A percentile compares a stretch with the other conserved stretches of the same genome.
Evolutionary conservation across 2,888 invertebrate species (phyloP).

Genomic region (Norana najaformis): DNA sequence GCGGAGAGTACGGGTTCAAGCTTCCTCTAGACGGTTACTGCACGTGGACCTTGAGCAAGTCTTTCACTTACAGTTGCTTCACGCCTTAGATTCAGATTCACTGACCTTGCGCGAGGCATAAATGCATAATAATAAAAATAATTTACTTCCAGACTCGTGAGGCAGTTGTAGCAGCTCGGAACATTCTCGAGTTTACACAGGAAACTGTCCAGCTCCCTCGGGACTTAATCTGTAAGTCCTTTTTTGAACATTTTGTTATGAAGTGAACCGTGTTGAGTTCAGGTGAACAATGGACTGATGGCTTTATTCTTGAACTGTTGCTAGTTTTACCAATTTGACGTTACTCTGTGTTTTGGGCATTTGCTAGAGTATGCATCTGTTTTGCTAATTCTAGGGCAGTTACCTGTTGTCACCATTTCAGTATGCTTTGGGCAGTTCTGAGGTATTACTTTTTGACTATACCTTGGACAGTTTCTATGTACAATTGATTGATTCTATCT

Average conservation of each 20-base stretch:
- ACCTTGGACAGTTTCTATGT: not conserved
- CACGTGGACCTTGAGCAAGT: too few species aligned
- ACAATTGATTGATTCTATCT: not conserved
- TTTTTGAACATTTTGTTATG: not conserved
- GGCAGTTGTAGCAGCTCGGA: slow-evolving; percentile 87
- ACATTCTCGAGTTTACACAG: slow-evolving; percentile 94
- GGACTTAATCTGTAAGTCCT: slow-evolving; percentile 78
- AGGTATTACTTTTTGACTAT: not conserved
- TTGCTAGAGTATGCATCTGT: not conserved
- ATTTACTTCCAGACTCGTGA: slow-evolving; percentile 73
- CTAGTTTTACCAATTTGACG: not conserved
- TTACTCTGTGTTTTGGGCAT: not conserved
- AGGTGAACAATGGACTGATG: not conserved
- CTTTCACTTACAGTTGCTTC: too few species aligned
- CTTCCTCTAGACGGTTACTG: too few species aligned
- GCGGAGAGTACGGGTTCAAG: too few species aligned
- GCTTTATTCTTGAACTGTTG: not conserved
- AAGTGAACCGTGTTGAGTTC: not conserved
- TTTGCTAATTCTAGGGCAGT: not conserved
- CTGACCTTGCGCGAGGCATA: too few species aligned
- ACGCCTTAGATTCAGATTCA: too few species aligned
- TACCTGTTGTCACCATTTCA: not conserved
- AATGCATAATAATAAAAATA: too few species aligned
- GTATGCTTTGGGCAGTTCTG: not conserved
- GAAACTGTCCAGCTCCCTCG: slow-evolving; percentile 93